Conservation (phyloP, 2,113 vertebrate genomes). For the Ammodytes dubius region DNA sequence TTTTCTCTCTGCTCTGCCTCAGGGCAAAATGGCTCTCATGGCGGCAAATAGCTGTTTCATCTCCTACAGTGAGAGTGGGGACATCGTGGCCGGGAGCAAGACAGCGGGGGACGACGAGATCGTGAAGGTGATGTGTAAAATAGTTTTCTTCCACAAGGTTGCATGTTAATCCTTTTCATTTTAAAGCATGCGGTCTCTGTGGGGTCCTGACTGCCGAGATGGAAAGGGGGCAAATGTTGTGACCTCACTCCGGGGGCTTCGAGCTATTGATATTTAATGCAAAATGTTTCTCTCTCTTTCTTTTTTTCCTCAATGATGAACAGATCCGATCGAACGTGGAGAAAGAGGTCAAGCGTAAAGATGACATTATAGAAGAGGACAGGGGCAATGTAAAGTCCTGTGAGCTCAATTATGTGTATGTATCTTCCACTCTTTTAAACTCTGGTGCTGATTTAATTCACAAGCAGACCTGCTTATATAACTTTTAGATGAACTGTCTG, state of each 20-base stretch:
- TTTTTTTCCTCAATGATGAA: constrained; percentile 29
- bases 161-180: constrained; percentile 43
- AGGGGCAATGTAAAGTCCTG: constrained; percentile 96
- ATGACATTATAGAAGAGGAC: constrained; percentile 95
- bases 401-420: constrained; percentile 97
- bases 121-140: constrained; percentile 90
- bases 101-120: constrained; percentile 94
- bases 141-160: constrained; percentile 35
- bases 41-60: constrained; percentile 97
- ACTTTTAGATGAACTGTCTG: neutral
- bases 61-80: constrained; percentile 94
- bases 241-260: constrained; percentile 45
- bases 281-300: neutral
- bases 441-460: neutral
- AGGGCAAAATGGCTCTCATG: constrained; percentile 95
- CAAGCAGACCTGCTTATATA: constrained; percentile 4
- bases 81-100: constrained; percentile 94
- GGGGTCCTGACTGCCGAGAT: constrained; percentile 23
- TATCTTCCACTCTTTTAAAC: constrained; percentile 55
- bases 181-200: constrained; percentile 29
- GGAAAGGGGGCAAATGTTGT: constrained; percentile 17
- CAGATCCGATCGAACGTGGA: constrained; percentile 94
- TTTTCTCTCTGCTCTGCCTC: constrained; percentile 36
- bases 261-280: constrained; percentile 51
- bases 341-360: constrained; percentile 90